Percentiles rank a stretch among this genome's conserved stretches.
These are phyloP conservation scores for Choristoneura rosaceana DNA, from an alignment of 2,888 invertebrate genomes.

Conservation along the genomic window DNA sequence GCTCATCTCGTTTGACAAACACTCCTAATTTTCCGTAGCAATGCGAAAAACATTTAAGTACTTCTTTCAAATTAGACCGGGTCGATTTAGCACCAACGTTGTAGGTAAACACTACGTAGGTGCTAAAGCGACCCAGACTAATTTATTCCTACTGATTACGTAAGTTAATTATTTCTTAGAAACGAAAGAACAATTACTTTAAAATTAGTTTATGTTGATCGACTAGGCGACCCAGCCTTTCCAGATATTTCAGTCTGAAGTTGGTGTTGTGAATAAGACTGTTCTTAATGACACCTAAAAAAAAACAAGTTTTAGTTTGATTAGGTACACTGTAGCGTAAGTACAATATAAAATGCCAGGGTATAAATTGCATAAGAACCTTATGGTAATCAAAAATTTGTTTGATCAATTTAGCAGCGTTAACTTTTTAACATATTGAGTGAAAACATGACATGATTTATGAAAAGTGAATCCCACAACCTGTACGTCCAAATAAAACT, in stretches of 20 bases:
- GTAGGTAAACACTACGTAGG: background rate
- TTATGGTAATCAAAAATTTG: no score
- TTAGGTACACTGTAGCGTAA: no score
- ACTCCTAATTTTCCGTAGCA: background rate
- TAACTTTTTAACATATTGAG: no score
- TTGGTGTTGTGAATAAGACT: constrained; percentile 54
- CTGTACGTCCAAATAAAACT: background rate
- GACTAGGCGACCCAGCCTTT: constrained; percentile 63
- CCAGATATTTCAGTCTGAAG: constrained; percentile 58
- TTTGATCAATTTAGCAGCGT: no score
- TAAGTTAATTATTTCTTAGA: background rate
- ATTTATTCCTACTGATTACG: background rate
- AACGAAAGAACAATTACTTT: constrained; percentile 54
- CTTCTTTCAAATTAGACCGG: background rate
- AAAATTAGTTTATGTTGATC: constrained; percentile 70
- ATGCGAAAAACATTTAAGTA: background rate
- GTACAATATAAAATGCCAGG: no score
- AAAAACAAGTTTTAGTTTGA: constrained; percentile 40
- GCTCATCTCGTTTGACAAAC: constrained; percentile 13
- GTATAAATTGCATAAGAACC: no score
- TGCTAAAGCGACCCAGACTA: no score
- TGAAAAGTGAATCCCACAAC: background rate
- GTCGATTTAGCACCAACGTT: background rate
- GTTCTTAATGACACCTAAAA: constrained; percentile 53
- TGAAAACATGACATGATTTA: no score